phyloP scores from a whole-genome alignment of 2,888 invertebrate species.

The Drosophila fulvimacula region DNA sequence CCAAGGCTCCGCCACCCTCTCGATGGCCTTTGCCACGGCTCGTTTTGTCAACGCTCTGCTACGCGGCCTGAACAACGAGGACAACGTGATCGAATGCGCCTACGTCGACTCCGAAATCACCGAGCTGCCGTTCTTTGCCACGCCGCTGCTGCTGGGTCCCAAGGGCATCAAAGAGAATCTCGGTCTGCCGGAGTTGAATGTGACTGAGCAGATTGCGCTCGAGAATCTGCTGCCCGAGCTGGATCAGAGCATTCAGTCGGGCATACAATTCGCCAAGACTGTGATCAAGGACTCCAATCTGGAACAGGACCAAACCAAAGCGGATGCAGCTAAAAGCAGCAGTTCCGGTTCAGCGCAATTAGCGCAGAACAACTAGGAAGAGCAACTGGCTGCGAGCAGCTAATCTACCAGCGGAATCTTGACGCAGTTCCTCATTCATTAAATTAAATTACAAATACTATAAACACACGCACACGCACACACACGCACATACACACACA shows the following conservation, averaged over 20 bases:
- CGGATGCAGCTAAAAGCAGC: no score
- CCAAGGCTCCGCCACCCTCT: slow-evolving; percentile 97
- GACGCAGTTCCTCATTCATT: slow-evolving; percentile 33
- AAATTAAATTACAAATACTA: slow-evolving; percentile 1
- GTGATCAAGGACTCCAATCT: background rate
- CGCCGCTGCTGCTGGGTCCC: slow-evolving; percentile 91
- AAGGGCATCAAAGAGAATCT: slow-evolving; percentile 94
- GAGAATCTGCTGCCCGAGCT: slow-evolving; percentile 83
- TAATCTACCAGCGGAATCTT: slow-evolving; percentile 11
- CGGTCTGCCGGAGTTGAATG: slow-evolving; percentile 93
- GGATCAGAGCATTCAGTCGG: background rate
- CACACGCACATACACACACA: background rate
- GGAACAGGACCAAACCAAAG: background rate
- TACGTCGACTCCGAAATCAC: slow-evolving; percentile 94
- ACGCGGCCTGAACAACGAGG: slow-evolving; percentile 89
- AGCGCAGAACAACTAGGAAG: slow-evolving; percentile 11
- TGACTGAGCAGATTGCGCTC: slow-evolving; percentile 90
- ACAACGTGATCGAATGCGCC: slow-evolving; percentile 94
- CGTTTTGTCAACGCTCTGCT: slow-evolving; percentile 93
- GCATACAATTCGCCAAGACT: background rate
- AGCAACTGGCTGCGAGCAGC: background rate
- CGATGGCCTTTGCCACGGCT: slow-evolving; percentile 98
- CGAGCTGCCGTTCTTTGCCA: slow-evolving; percentile 95
- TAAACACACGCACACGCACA: slow-evolving; percentile 1
- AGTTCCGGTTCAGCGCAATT: slow-evolving; percentile 3